phyloP scores from a whole-genome alignment of 1,140 invertebrate species.

The Cyrtorhinus lividipennis region DNA sequence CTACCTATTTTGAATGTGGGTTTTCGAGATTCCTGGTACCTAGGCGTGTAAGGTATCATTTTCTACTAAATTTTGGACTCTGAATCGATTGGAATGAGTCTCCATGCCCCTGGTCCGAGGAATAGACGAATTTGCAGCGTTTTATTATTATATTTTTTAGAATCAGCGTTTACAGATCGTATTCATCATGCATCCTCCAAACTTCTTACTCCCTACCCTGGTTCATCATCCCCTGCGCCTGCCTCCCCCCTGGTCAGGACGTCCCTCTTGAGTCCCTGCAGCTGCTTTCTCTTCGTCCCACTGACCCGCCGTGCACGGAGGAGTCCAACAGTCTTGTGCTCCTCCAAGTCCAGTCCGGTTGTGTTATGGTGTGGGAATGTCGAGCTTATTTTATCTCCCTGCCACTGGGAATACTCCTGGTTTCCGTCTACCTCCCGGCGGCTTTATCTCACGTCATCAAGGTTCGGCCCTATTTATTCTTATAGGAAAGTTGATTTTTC shows the following conservation, averaged over 20 bases:
- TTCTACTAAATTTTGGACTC: too few species aligned
- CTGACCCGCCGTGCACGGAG: not conserved
- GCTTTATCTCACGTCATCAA: not conserved
- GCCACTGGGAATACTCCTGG: not conserved
- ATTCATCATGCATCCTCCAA: too few species aligned
- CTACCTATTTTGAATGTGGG: too few species aligned
- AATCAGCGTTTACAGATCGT: too few species aligned
- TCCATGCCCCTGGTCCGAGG: too few species aligned
- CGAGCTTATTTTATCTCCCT: not conserved
- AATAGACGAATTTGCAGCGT: too few species aligned
- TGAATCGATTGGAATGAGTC: too few species aligned
- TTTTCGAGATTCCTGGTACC: too few species aligned
- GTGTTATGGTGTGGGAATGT: constrained; percentile 2
- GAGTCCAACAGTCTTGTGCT: not conserved
- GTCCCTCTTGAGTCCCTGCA: not conserved
- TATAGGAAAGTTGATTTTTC: too few species aligned
- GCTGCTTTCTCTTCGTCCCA: constrained; percentile 6
- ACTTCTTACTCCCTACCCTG: too few species aligned
- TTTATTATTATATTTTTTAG: too few species aligned
- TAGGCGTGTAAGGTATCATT: too few species aligned
- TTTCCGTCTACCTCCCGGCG: not conserved
- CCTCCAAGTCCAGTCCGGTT: constrained; percentile 1
- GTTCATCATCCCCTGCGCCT: not conserved
- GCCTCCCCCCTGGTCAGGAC: not conserved
- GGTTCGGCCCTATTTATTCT: not conserved